Evolutionary conservation across 2,888 invertebrate species (phyloP), one percentile per base, ranked within the genome.

Genomic region (Drosophila affinis): DNA sequence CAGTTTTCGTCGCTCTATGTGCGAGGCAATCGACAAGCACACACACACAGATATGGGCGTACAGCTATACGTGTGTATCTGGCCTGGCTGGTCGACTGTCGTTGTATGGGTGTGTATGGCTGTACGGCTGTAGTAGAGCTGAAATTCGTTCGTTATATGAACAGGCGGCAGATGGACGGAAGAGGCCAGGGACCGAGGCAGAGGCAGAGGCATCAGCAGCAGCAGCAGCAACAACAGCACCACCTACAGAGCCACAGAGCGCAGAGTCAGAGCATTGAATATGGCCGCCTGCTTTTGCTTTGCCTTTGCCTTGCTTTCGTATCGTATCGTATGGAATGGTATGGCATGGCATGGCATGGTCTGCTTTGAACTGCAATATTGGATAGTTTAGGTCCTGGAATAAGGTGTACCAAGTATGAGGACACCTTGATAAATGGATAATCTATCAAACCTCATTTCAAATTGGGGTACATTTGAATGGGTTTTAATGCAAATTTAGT

Each of bases 71-170:
- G 72, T 87, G 81, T 80, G 85, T 68, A 72, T 68, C 72, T 68
- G 54, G 69, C 73, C 69, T 75, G 74, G 70, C 74, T 73, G 69
- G 63, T 63, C 65, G 48, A 44, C 51, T 45, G n/a, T 17, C 27
- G 21, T 10, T 62, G 62, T 44, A 32, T 46, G 21, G 21, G 61
- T 81, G 75, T 17, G 72, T 81, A 32, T 32, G 32, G 44, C 21
- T 21, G 21, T 27, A 9, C 9, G 7, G 7, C 29, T 29, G 29
- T 29, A 29, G 29, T 29, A 29, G 29, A 29, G 73, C 71, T 81
- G 84, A 79, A 87, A 63, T 77, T 74, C 74, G 79, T 80, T 83
- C 79, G 80, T 81, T 78, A 88, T 84, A 87, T 88, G 82, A 87
- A 84, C 85, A 85, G 54, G 64, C 58, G 58, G 51, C 61, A 57